phyloP scores from a whole-genome alignment of 2,888 invertebrate genomes.

The Helicoverpa assulta region DNA sequence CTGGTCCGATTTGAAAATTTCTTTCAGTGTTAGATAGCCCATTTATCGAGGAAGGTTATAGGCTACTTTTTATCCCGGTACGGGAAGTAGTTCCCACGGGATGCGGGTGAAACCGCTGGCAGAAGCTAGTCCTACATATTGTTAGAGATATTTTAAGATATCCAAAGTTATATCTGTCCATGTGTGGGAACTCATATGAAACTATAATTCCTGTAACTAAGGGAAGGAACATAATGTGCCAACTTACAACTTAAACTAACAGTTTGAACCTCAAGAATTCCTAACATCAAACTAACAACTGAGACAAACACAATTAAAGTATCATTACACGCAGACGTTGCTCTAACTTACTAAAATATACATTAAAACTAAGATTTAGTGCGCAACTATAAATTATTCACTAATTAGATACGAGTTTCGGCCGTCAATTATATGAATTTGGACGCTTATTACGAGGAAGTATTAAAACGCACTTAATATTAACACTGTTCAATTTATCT shows the following conservation, averaged over 20 bases:
- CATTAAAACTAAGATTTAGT: slow-evolving; percentile 53
- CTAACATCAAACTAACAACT: slow-evolving; percentile 51
- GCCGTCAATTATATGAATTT: slow-evolving; percentile 47
- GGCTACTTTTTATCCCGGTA: no score
- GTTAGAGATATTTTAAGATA: not conserved
- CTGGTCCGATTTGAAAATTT: no score
- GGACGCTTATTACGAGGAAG: slow-evolving; percentile 38
- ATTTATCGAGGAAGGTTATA: no score
- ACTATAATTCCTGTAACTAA: slow-evolving; percentile 22
- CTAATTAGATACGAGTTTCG: slow-evolving; percentile 50
- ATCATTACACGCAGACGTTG: slow-evolving; percentile 52
- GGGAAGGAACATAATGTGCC: slow-evolving; percentile 14
- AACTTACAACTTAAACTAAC: slow-evolving; percentile 23
- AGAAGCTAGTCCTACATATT: not conserved
- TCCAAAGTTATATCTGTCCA: not conserved
- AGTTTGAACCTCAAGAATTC: slow-evolving; percentile 42
- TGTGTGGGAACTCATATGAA: slow-evolving; percentile 7
- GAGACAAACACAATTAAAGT: slow-evolving; percentile 55
- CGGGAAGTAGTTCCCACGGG: no score
- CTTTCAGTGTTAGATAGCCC: no score
- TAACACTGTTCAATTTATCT: slow-evolving; percentile 34
- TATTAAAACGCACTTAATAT: slow-evolving; percentile 43
- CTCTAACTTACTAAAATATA: slow-evolving; percentile 58
- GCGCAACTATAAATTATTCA: slow-evolving; percentile 46
- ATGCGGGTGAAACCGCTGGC: no score